These are phyloP conservation scores for Gibbula magus DNA, from an alignment of 2,888 invertebrate species.

Conservation along the genomic window DNA sequence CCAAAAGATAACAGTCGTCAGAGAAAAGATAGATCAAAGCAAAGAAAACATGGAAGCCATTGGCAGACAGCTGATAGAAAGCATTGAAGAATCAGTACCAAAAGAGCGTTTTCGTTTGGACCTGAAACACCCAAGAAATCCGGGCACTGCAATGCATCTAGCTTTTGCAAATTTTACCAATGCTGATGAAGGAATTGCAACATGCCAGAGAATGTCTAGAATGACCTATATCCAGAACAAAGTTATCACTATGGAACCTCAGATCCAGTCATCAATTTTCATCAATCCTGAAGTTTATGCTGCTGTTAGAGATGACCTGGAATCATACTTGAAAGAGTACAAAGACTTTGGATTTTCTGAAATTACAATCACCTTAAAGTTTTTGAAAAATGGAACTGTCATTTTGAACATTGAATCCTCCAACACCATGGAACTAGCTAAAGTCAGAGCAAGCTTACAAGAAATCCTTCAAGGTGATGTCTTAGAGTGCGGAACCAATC, in stretches of 20 bases:
- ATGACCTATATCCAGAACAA: slow-evolving; percentile 25
- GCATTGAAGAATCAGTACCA: slow-evolving; percentile 28
- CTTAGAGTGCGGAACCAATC: slow-evolving; percentile 37
- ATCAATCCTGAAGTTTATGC: slow-evolving; percentile 40
- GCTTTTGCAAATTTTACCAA: slow-evolving; percentile 51
- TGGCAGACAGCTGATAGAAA: slow-evolving; percentile 23
- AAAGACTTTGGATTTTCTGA: not conserved
- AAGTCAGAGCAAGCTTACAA: slow-evolving; percentile 40
- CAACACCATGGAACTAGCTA: slow-evolving; percentile 39
- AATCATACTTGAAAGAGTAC: slow-evolving; percentile 29
- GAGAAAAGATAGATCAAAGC: not conserved
- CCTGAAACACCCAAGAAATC: slow-evolving; percentile 33
- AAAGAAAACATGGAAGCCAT: slow-evolving; percentile 6
- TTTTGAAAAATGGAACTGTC: slow-evolving; percentile 41
- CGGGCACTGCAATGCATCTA: slow-evolving; percentile 35
- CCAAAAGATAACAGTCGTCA: slow-evolving; percentile 14
- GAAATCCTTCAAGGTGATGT: slow-evolving; percentile 44
- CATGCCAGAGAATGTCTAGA: slow-evolving; percentile 32
- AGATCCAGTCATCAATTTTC: slow-evolving; percentile 40
- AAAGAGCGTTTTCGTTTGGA: slow-evolving; percentile 35
- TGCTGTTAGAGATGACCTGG: slow-evolving; percentile 38
- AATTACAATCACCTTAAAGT: slow-evolving; percentile 17
- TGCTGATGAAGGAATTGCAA: slow-evolving; percentile 45
- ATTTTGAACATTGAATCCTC: slow-evolving; percentile 43
- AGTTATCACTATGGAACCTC: slow-evolving; percentile 38